Base-by-base conservation (phyloP, 2,888 invertebrate genomes). In the Troglohyphantes excavatus region DNA sequence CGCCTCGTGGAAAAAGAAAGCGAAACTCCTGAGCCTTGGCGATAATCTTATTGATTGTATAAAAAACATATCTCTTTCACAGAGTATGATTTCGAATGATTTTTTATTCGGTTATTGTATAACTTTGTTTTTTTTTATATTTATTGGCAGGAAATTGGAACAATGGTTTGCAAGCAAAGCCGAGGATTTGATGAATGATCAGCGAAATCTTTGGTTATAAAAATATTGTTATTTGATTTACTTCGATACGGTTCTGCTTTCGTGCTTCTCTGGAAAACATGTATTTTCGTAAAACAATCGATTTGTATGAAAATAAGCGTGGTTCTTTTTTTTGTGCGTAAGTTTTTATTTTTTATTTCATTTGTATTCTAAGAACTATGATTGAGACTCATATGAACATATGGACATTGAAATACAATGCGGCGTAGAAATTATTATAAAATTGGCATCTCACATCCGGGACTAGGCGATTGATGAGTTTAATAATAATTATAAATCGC, bases 121-220 rank as follows among this genome's bases (percentile, higher is more conserved):
- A 53, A 53, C 53, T 53, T 53, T 53, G 17, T 53, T 53, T 53
- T 53, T n/a, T 13, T 53, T 53, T n/a, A n/a, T 5, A 53, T 53
- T 53, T 13, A 53, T 53, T 53, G 53, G n/a, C 53, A 53, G 53
- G 13, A 53, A 53, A 53, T n/a, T 53, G 53, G n/a, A 17, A 53
- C 53, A 53, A 53, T 53, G n/a, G 53, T 9, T 9, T 33, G 9
- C n/a, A 9, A 33, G 33, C 3, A 53, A n/a, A 53, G 2, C 9
- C 17, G 53, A 13, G 53, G 17, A n/a, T 17, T 53, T 53, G 53
- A 53, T 53, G 53, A 53, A 53, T 53, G 13, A 17, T 53, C 53
- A 53, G 53, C n/a, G 53, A 53, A 53, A n/a, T 53, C 53, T 39
- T n/a, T 53, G 53, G 53, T n/a, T 53, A n/a, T 53, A 53, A 39